Evolutionary conservation across 2,113 vertebrate genomes (phyloP).

Genomic region (Dermatemys mawii): DNA sequence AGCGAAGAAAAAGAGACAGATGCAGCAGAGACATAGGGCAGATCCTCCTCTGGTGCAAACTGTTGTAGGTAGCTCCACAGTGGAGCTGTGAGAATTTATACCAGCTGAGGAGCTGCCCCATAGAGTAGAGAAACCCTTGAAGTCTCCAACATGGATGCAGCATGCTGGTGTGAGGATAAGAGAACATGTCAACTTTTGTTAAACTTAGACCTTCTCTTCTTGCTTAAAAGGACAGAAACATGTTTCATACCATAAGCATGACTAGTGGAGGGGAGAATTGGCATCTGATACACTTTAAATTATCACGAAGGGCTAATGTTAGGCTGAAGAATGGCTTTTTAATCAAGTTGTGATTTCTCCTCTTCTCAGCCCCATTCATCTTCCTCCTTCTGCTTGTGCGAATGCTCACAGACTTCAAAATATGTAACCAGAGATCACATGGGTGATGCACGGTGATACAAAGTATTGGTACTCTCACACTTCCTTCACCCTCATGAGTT

Average conservation of each 20-base stretch:
- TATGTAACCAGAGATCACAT: background rate
- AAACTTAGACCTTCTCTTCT: background rate
- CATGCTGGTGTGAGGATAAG: background rate
- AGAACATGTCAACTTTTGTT: background rate
- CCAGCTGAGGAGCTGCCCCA: background rate
- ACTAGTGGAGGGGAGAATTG: background rate
- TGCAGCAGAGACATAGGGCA: background rate
- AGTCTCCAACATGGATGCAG: background rate
- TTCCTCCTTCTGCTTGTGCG: background rate
- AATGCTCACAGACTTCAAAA: background rate
- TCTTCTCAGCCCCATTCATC: background rate
- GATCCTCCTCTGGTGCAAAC: background rate
- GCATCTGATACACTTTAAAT: background rate
- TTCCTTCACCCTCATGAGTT: background rate
- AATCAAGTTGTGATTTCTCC: background rate
- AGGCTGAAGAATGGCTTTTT: background rate
- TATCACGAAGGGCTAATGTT: background rate
- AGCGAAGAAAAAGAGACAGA: background rate
- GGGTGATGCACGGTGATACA: background rate
- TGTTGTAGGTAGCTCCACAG: accelerated
- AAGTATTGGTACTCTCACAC: background rate
- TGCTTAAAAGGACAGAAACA: background rate
- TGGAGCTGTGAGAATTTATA: accelerated
- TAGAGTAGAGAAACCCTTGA: background rate
- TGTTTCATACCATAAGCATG: background rate